A percentile compares a stretch with the other conserved stretches of the same genome.
These are phyloP conservation scores for Taenioides sp. DNA, from an alignment of 2,797 vertebrate species.

Conservation along the genomic window DNA sequence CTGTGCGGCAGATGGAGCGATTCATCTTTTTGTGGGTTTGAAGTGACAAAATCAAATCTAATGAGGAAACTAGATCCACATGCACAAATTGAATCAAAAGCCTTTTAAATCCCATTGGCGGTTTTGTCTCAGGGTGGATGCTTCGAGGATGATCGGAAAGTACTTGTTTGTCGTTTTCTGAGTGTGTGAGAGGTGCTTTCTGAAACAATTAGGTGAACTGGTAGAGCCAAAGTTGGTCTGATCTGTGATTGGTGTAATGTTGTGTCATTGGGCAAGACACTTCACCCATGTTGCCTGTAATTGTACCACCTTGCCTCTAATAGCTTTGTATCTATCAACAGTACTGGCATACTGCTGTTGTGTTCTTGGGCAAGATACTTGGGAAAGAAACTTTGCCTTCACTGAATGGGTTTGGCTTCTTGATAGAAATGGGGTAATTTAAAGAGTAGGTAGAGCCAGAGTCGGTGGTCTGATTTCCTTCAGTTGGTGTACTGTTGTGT, in stretches of 20 bases:
- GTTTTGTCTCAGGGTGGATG: conserved; percentile 17
- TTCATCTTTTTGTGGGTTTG: conserved; percentile 56
- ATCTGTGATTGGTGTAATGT: background rate
- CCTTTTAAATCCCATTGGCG: conserved; percentile 20
- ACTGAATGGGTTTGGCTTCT: no score
- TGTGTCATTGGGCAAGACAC: background rate
- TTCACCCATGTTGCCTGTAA: background rate
- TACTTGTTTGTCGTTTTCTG: background rate
- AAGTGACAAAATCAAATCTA: conserved; percentile 61
- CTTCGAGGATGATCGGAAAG: no score
- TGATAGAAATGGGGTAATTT: no score
- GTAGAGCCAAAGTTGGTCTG: background rate
- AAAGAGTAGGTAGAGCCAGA: no score
- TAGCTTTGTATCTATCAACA: no score
- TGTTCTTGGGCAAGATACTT: no score
- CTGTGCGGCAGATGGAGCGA: conserved; percentile 51
- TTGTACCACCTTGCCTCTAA: no score
- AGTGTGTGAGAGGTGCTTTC: conserved; percentile 9
- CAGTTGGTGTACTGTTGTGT: no score
- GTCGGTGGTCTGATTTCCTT: no score
- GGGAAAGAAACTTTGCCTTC: no score
- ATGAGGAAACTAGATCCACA: conserved; percentile 57
- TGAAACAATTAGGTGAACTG: conserved; percentile 13
- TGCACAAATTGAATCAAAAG: conserved; percentile 49
- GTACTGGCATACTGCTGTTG: no score